Conservation (phyloP, 2,888 invertebrate genomes). For the Galerucella calmariensis region DNA sequence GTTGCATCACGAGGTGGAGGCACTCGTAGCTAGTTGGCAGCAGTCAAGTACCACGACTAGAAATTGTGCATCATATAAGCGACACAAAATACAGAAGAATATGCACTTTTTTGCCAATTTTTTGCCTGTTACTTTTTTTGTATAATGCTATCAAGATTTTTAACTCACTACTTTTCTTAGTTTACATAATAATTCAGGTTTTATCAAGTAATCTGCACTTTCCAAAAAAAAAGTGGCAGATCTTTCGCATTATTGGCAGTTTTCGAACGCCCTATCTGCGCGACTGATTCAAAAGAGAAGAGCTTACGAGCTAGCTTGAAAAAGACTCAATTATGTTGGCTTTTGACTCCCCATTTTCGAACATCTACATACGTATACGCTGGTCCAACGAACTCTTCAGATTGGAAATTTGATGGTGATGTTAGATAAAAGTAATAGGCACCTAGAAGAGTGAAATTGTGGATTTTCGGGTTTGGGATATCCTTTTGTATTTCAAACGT, state of each 20-base stretch:
- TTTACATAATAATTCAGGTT: slow-evolving; percentile 40
- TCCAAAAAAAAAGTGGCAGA: slow-evolving; percentile 52
- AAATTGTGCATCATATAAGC: too few relatives aligned
- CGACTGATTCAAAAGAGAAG: slow-evolving; percentile 30
- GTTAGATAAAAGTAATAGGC: slow-evolving; percentile 25
- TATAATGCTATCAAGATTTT: too few relatives aligned
- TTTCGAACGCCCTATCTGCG: slow-evolving; percentile 14
- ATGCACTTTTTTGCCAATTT: too few relatives aligned
- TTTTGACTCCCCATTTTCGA: slow-evolving; percentile 40
- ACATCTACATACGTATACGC: slow-evolving; percentile 36
- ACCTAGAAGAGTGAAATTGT: slow-evolving; percentile 12
- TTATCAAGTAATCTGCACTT: slow-evolving; percentile 51
- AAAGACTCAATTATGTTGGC: slow-evolving; percentile 43
- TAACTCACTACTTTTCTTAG: slow-evolving; percentile 13
- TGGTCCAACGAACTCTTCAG: slow-evolving; percentile 27
- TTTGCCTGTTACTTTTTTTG: too few relatives aligned
- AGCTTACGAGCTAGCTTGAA: slow-evolving; percentile 32
- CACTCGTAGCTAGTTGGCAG: too few relatives aligned
- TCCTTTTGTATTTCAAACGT: neutral
- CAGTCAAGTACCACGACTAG: too few relatives aligned
- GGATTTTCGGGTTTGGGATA: slow-evolving; percentile 10
- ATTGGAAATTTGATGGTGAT: slow-evolving; percentile 28
- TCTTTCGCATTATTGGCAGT: slow-evolving; percentile 43
- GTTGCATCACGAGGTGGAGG: too few relatives aligned
- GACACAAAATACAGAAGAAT: too few relatives aligned